These are phyloP conservation scores for Theristicus caerulescens DNA, from an alignment of 2,113 vertebrate genomes.

Conservation along the genomic window DNA sequence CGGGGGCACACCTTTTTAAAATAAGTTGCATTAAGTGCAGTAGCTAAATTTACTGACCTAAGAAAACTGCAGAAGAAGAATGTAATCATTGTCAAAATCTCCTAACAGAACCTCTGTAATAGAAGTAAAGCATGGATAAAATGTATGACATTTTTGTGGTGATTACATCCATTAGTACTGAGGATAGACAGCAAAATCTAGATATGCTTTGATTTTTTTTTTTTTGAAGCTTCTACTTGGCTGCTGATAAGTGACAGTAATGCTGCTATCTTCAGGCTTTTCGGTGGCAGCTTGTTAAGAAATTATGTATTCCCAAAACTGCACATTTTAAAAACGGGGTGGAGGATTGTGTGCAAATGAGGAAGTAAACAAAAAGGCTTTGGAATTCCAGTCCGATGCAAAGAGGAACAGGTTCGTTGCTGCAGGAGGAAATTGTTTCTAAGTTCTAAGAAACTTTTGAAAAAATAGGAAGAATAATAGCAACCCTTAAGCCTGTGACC, in stretches of 20 bases:
- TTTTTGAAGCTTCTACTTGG: neutral
- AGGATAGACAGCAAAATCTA: neutral
- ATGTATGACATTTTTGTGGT: neutral
- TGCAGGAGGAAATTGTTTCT: constrained; percentile 9
- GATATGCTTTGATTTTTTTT: neutral
- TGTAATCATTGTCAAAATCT: neutral
- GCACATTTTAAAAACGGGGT: neutral
- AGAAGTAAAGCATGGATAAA: neutral
- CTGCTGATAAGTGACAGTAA: neutral
- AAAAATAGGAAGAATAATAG: neutral
- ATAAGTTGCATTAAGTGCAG: neutral
- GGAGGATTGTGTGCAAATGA: neutral
- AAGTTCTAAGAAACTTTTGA: neutral
- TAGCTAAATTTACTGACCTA: neutral
- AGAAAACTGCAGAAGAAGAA: neutral
- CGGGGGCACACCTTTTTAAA: neutral
- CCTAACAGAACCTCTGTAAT: neutral
- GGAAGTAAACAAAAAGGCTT: constrained; percentile 11
- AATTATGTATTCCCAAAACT: neutral
- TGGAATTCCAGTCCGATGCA: neutral
- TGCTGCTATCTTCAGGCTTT: neutral
- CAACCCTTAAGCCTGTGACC: neutral
- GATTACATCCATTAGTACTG: neutral
- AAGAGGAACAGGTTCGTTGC: neutral
- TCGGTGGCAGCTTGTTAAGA: neutral